Conservation (phyloP, 2,113 vertebrate species). For the Neofelis nebulosa region DNA sequence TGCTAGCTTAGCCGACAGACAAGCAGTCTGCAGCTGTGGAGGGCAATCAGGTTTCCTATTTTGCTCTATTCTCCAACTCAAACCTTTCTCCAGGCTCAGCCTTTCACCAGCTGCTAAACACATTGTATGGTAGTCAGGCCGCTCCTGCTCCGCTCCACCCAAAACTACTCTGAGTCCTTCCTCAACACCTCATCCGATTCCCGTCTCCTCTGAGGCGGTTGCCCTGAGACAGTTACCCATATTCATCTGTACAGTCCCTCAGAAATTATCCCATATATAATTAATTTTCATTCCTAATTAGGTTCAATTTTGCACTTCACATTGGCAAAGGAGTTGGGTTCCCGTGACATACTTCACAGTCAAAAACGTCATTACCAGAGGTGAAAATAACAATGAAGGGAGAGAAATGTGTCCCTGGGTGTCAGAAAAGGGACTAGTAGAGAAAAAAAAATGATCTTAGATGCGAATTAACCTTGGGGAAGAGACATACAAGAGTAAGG, state of each 20-base stretch:
- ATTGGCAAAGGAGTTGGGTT: background rate
- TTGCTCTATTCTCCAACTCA: background rate
- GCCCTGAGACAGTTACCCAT: background rate
- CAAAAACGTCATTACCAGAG: background rate
- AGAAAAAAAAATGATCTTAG: background rate
- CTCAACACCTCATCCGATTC: background rate
- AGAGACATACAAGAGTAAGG: background rate
- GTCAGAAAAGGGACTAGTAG: background rate
- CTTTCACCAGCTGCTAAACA: background rate
- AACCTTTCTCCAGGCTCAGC: background rate
- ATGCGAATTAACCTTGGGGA: background rate
- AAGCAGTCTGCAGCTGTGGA: background rate
- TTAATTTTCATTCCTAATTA: constrained; percentile 52
- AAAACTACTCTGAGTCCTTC: background rate
- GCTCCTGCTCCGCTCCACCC: background rate
- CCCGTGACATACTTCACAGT: background rate
- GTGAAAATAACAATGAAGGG: background rate
- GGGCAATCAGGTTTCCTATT: background rate
- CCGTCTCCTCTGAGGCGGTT: background rate
- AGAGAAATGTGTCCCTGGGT: background rate
- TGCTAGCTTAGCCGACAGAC: constrained; percentile 38
- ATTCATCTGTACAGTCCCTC: background rate
- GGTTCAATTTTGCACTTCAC: background rate
- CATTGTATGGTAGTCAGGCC: fast-evolving
- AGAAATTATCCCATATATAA: constrained; percentile 42